Base-by-base conservation (phyloP, 37 sponge, comb jelly and placozoan species). In the Diacarnus erythraeanus region DNA sequence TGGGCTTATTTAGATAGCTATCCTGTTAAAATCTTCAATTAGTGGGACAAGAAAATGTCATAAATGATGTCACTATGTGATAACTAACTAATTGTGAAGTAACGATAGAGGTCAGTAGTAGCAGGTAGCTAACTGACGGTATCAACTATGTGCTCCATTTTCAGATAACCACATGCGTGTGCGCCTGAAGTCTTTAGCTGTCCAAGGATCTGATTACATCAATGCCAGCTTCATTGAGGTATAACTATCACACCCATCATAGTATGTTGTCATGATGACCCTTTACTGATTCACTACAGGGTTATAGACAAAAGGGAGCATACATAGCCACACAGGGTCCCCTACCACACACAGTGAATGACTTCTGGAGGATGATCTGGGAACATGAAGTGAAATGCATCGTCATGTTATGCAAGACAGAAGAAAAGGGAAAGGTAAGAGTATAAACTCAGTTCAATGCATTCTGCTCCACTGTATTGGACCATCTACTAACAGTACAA, bases 291-390 rank as follows among this genome's bases (percentile, higher is more conserved):
- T 12, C 34, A 12, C 26, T 69, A 27, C 76, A 83, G 84, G 84
- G 84, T 8, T 83, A 77, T 56, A 58, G 59, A 57, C 75, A 63
- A 42, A 76, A 42, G 3, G 59, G 71, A 30, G 80, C 71, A n/a
- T 89, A 84, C 70, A 83, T 89, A 40, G 89, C 90, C 54, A 89
- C 90, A 22, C 90, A 89, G 77, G 90, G 81, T 12, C 90, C 90
- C 2, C 78, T 89, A 25, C 41, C 56, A 40, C 10, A 47, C 38
- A 89, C 90, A 21, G 83, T 84, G 77, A 63, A 76, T 43, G 90
- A 89, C 77, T 89, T 89, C 82, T 89, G 90, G 90, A 61, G 77
- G 65, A 89, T 89, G 90, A 57, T 89, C 5, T 89, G 89, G 89
- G 82, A 82, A 65, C 38, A 43, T 15, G 56, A 74, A 47, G 40